phyloP scores from a whole-genome alignment of 2,797 vertebrate species.

The Psittacula derbiana region DNA sequence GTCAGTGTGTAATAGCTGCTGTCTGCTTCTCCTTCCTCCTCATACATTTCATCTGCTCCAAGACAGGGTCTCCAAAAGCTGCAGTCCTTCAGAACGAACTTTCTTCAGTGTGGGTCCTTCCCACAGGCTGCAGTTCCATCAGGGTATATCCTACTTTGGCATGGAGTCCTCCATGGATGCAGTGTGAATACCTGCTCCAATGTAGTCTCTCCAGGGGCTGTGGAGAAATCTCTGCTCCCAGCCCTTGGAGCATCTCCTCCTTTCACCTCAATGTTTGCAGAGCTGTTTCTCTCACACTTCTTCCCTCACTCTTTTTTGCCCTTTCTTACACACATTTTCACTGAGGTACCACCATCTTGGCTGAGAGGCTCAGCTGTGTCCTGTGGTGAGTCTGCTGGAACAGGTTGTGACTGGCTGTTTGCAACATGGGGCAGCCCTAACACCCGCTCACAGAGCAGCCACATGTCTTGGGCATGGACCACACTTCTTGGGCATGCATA shows the following conservation, averaged over 20 bases:
- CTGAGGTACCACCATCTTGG: not conserved
- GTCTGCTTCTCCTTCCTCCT: not conserved
- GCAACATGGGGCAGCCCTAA: not conserved
- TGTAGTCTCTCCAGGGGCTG: not conserved
- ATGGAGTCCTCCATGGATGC: fast-evolving
- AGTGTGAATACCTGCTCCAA: not conserved
- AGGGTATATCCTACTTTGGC: not conserved
- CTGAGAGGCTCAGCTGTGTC: not conserved
- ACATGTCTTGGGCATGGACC: not conserved
- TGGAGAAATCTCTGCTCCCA: not conserved
- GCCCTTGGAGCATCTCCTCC: not conserved
- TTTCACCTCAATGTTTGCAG: not conserved
- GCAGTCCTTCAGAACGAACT: not conserved
- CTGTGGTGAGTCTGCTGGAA: not conserved
- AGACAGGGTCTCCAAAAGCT: not conserved
- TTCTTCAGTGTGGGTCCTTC: not conserved
- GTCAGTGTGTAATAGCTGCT: fast-evolving
- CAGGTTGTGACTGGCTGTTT: not conserved
- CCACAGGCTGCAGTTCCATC: not conserved
- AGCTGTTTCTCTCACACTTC: not conserved
- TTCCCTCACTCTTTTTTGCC: not conserved
- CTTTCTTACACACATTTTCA: not conserved
- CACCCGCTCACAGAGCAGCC: not conserved
- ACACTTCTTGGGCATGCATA: not conserved
- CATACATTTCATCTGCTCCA: not conserved